A percentile compares a stretch with the other conserved stretches of the same genome.
These are phyloP conservation scores for Poeciliopsis turrubarensis DNA, from an alignment of 2,113 vertebrate genomes.

Conservation along the genomic window DNA sequence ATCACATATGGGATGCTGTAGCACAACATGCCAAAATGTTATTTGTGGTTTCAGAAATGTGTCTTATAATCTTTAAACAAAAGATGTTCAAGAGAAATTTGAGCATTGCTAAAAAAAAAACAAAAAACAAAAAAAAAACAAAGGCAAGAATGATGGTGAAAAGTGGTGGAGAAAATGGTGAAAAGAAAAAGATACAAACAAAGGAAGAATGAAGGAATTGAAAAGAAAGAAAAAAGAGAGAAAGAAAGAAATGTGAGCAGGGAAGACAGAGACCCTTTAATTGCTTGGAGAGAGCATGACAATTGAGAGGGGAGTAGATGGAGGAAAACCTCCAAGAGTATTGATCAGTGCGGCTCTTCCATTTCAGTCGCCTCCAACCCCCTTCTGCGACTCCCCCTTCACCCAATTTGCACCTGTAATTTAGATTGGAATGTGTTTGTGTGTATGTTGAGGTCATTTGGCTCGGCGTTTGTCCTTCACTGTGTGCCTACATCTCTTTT, in stretches of 20 bases:
- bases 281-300: conserved; percentile 80
- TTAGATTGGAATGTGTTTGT: conserved; percentile 74
- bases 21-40: no score
- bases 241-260: conserved; percentile 26
- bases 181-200: conserved; percentile 12
- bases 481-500: conserved; percentile 73
- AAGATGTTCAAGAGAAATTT: no score
- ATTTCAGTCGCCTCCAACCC: conserved; percentile 74
- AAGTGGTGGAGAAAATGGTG: neutral
- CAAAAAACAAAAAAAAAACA: neutral
- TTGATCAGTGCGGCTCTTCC: conserved; percentile 81
- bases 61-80: no score
- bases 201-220: conserved; percentile 7
- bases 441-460: conserved; percentile 65
- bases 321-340: conserved; percentile 79
- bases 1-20: no score
- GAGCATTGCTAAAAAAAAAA: neutral
- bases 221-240: conserved; percentile 20
- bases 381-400: conserved; percentile 64
- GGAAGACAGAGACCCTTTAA: conserved; percentile 70
- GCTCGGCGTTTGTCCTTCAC: conserved; percentile 71
- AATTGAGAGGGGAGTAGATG: conserved; percentile 77
- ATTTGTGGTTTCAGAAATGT: no score
- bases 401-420: conserved; percentile 83
- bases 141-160: neutral